These are phyloP conservation scores for Catharus ustulatus DNA, from an alignment of 2,797 vertebrate species.

Conservation along the genomic window DNA sequence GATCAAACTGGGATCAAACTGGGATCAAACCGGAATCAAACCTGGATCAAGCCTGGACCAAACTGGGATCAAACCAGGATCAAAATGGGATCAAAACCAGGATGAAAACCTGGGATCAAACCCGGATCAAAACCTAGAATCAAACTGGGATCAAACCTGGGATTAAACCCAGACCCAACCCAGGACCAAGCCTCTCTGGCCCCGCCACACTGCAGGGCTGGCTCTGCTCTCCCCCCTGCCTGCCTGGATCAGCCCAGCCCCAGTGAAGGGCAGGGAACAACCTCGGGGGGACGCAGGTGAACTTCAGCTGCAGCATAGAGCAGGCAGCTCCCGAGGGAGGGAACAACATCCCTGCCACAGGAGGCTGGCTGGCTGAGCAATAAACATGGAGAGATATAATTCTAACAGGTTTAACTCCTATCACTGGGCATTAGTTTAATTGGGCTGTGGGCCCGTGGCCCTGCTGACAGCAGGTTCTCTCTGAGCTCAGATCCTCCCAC, in stretches of 20 bases:
- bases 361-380: slow-evolving; percentile 7
- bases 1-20: no score
- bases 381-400: neutral
- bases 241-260: neutral
- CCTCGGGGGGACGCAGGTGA: slow-evolving; percentile 25
- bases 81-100: neutral
- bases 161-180: no score
- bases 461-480: slow-evolving; percentile 41
- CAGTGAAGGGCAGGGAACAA: neutral
- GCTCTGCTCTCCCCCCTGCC: neutral
- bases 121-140: neutral
- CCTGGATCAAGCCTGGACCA: no score
- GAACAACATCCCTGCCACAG: neutral
- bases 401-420: slow-evolving; percentile 45
- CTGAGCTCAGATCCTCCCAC: slow-evolving; percentile 28
- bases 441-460: neutral
- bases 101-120: no score
- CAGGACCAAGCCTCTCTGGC: neutral
- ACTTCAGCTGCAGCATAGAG: neutral
- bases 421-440: slow-evolving; percentile 62
- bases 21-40: no score
- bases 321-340: neutral
- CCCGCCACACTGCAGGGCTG: neutral
- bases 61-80: no score
- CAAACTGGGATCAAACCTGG: neutral